Evolutionary conservation across 2,888 invertebrate genomes (phyloP).

Genomic region (Parnassius glacialis): DNA sequence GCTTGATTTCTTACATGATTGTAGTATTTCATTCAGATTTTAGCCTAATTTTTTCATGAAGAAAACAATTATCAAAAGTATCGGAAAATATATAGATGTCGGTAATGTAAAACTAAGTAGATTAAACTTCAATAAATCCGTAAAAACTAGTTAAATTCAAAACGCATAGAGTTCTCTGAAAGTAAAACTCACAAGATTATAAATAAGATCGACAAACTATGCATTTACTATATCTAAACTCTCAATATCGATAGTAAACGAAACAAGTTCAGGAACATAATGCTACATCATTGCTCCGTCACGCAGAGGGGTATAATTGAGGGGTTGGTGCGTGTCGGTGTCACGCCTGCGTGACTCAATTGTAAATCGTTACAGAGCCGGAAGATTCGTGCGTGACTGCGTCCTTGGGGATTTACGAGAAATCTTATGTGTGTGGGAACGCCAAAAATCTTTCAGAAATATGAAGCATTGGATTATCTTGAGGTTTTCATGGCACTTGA

Average conservation of each 20-base stretch:
- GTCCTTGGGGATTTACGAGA: neutral
- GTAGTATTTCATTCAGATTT: too few species aligned
- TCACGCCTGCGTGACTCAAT: conserved; percentile 15
- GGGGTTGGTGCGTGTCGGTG: conserved; percentile 3
- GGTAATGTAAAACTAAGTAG: too few species aligned
- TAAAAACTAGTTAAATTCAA: too few species aligned
- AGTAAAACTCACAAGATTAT: too few species aligned
- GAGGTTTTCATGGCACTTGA: neutral
- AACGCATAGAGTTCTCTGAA: too few species aligned
- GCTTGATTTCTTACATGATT: too few species aligned
- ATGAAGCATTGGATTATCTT: neutral
- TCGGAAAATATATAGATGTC: too few species aligned
- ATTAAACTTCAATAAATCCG: too few species aligned
- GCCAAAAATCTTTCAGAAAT: neutral
- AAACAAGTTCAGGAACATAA: neutral
- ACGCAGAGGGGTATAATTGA: neutral
- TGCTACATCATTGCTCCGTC: neutral
- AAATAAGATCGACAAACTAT: too few species aligned
- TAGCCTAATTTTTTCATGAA: too few species aligned
- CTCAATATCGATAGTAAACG: neutral
- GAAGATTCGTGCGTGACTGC: conserved; percentile 16
- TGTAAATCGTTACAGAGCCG: conserved; percentile 15
- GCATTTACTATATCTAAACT: too few species aligned
- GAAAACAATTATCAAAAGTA: too few species aligned
- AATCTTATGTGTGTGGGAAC: neutral